Evolutionary conservation across 2,113 vertebrate species (phyloP), one percentile per base, ranked within the genome.

Genomic region (Phalacrocorax brasilianus): DNA sequence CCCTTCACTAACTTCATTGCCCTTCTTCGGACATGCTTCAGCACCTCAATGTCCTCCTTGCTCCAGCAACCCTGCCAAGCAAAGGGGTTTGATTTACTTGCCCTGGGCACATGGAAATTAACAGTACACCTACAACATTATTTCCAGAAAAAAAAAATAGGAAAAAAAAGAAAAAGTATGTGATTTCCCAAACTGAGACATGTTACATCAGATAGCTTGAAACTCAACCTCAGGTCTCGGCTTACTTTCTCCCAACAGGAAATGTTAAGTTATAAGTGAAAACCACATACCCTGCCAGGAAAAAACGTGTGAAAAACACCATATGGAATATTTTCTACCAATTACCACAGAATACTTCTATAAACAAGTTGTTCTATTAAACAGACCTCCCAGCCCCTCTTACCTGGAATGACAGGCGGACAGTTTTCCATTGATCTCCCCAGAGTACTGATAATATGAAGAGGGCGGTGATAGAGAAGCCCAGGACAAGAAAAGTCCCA

Each of bases 371-470:
- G 2, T 12, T 78, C 77, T 71, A 70, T 65, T 30, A 52, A 74
- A 17, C 2, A 86, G 27, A 44, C 12, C 7, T 84, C 47, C 56
- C 16, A 38, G 10, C 2, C 17, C 35, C 30, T 70, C 96, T 73
- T 72, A 99, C 99, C 98, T 99, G 99, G 90, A 99, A 97, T 0
- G 99, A 99, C 38, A 99, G 97, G 7, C 96, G 97, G 18, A 99
- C 98, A 1, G 98, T 98, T 73, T 97, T 98, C 98, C 98, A 98
- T 24, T 98, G 98, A 91, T 98, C 98, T 61, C 91, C 95, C 99
- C 99, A 99, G 33, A 98, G 94, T 53, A 98, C 88, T 0, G 98
- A 98, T 49, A 99, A 84, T 59, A 98, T 77, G 2, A 97, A 97
- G 4, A 98, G 98, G 35, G 97, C 98, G 6, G 97, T 91, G 45